Evolutionary conservation across 2,113 vertebrate genomes (phyloP).

Genomic region (Steatornis caripensis): DNA sequence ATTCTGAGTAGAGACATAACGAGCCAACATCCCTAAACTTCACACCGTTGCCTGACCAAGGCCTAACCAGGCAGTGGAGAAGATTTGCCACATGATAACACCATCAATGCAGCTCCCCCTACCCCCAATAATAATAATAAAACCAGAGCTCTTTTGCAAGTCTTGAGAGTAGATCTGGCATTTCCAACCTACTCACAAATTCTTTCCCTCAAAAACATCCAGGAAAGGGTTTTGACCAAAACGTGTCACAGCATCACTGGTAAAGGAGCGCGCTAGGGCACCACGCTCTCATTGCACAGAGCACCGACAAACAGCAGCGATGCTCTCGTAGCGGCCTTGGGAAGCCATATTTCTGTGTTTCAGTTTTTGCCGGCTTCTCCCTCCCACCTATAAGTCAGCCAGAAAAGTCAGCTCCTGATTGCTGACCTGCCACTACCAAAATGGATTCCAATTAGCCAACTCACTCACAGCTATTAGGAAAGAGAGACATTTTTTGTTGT

Average conservation of each 20-base stretch:
- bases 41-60: background rate
- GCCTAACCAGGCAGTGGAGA: background rate
- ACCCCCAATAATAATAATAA: background rate
- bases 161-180: background rate
- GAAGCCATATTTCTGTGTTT: background rate
- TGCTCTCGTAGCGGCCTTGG: background rate
- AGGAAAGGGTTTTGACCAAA: background rate
- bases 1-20: background rate
- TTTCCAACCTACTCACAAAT: slow-evolving; percentile 3
- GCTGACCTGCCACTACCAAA: slow-evolving; percentile 50
- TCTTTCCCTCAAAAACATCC: background rate
- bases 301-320: background rate
- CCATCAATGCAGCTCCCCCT: background rate
- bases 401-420: slow-evolving; percentile 38
- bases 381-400: slow-evolving; percentile 14
- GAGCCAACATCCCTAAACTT: background rate
- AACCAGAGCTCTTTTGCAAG: background rate
- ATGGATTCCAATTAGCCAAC: slow-evolving; percentile 53
- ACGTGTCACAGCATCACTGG: background rate
- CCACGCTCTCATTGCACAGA: background rate
- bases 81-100: background rate
- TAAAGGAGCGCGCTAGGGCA: background rate
- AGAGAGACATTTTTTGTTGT: slow-evolving; percentile 54
- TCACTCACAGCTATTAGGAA: slow-evolving; percentile 35
- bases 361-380: background rate